phyloP scores from a whole-genome alignment of 2,113 vertebrate species.

The Oreochromis tanganicae region DNA sequence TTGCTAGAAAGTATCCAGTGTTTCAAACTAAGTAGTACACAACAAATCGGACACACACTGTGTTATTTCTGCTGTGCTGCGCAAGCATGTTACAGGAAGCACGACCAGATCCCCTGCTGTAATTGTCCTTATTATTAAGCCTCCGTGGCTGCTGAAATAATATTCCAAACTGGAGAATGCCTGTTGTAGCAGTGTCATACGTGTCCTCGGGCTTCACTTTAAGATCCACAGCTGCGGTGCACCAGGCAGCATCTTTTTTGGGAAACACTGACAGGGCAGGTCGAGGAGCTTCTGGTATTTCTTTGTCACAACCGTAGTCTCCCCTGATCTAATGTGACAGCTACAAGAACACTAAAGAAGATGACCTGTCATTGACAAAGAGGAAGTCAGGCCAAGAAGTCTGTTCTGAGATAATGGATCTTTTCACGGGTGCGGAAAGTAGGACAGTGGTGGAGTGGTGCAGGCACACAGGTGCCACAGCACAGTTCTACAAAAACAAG shows the following conservation, averaged over 20 bases:
- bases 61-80: neutral
- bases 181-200: neutral
- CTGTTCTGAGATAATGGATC: neutral
- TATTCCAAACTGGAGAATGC: neutral
- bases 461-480: neutral
- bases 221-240: constrained; percentile 20
- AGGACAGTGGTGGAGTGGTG: neutral
- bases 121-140: neutral
- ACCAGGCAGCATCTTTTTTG: neutral
- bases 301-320: neutral
- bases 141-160: neutral
- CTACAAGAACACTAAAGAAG: neutral
- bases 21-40: neutral
- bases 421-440: neutral
- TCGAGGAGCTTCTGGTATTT: neutral
- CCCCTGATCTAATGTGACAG: constrained; percentile 28
- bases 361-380: neutral
- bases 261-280: neutral
- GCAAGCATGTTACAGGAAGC: neutral
- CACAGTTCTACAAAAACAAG: neutral
- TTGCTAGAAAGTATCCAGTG: neutral
- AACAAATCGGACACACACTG: neutral
- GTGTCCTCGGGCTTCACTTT: neutral
- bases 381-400: neutral
- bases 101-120: neutral